phyloP scores from a whole-genome alignment of 2,113 vertebrate genomes.

The Cyprinodon brontotheroides region DNA sequence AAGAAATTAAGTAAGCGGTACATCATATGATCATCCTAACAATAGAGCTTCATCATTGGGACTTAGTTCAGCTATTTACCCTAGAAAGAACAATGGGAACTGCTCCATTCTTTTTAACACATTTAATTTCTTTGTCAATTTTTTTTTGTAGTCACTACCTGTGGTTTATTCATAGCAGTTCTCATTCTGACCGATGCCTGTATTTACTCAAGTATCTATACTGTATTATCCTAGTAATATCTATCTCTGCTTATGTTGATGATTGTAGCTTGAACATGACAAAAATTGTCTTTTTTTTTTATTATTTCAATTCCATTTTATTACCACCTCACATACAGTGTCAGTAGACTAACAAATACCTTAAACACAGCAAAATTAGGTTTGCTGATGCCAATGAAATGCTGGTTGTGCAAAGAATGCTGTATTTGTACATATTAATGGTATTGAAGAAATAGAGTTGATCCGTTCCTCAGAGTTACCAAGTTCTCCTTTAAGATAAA shows the following conservation, averaged over 20 bases:
- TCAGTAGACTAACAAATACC: neutral
- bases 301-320: too few species aligned
- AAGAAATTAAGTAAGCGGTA: conserved; percentile 5
- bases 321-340: neutral
- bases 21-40: neutral
- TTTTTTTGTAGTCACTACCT: too few species aligned
- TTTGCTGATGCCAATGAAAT: neutral
- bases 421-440: neutral
- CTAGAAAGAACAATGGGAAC: too few species aligned
- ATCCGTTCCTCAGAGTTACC: too few species aligned
- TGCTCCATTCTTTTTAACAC: too few species aligned
- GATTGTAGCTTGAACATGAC: neutral
- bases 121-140: too few species aligned
- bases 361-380: neutral
- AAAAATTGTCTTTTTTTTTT: neutral
- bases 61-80: too few species aligned
- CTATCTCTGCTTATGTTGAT: neutral
- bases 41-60: neutral
- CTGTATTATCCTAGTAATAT: neutral
- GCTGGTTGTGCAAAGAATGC: neutral
- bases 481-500: too few species aligned
- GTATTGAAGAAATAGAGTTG: too few species aligned
- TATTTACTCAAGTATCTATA: neutral
- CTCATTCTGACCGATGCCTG: neutral
- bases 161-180: too few species aligned